phyloP scores from a whole-genome alignment of 2,797 vertebrate species.

The Hephaestus fuliginosus region DNA sequence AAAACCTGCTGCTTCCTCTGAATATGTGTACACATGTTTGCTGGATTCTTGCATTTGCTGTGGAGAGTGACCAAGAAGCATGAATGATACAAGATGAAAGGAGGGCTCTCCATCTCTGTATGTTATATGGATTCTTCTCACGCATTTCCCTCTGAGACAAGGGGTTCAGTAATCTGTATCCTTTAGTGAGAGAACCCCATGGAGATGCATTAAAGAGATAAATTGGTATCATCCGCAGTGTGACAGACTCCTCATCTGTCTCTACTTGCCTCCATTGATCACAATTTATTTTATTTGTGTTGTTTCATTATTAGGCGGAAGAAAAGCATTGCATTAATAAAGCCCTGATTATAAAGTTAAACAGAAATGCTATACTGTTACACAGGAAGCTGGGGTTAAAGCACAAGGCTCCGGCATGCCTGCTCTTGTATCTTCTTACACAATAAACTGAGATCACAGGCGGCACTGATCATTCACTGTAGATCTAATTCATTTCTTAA shows the following conservation, averaged over 20 bases:
- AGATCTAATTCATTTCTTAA: constrained; percentile 82
- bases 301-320: constrained; percentile 89
- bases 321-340: constrained; percentile 88
- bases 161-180: constrained; percentile 88
- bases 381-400: constrained; percentile 78
- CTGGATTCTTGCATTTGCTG: constrained; percentile 65
- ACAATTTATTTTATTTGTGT: constrained; percentile 91
- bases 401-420: constrained; percentile 51
- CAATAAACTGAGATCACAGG: constrained; percentile 69
- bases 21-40: constrained; percentile 49
- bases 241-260: constrained; percentile 91
- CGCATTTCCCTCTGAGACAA: constrained; percentile 84
- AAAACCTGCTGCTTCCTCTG: constrained; percentile 19
- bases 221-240: constrained; percentile 89
- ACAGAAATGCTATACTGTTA: constrained; percentile 83
- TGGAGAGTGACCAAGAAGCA: constrained; percentile 70
- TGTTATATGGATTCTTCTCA: constrained; percentile 85
- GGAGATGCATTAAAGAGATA: constrained; percentile 92
- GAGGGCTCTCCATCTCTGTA: constrained; percentile 77
- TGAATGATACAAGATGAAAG: constrained; percentile 77
- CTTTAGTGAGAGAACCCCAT: constrained; percentile 88
- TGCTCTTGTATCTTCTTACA: constrained; percentile 80
- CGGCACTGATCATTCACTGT: constrained; percentile 73
- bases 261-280: constrained; percentile 88
- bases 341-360: constrained; percentile 87